Evolutionary conservation across 2,888 invertebrate genomes (phyloP), one percentile per base, ranked within the genome.

Genomic region (Tachina fera): DNA sequence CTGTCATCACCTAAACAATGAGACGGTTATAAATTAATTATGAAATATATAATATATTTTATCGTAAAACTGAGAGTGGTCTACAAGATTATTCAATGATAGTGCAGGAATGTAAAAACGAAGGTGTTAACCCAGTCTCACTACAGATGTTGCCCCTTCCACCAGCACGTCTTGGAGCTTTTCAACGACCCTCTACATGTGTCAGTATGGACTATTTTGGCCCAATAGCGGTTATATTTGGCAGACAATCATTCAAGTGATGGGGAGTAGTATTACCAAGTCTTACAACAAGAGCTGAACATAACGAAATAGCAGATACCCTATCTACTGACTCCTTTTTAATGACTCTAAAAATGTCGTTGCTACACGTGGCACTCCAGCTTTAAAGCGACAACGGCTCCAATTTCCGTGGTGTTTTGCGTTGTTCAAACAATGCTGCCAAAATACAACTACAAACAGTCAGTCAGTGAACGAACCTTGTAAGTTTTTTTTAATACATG

Each of bases 161-260:
- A 0, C 31, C 31, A 31, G 31, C 2, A 31, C 6, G 87, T 41
- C 63, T 86, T 14, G 84, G 75, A 14, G 83, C 56, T 19, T 85
- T 81, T 43, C 72, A 87, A 51, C 80, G 84, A 10, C 87, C 85
- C 6, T 88, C 88, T 31, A 87, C 86, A 1, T 87, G 76, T 16
- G 87, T 84, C 1, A 87, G 86, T 14, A 60, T 88, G 8, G 87
- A 88, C n/a, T 88, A 85, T 22, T 89, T 88, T 63, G 88, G 88
- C 1, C 87, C 88, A n/a, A 43, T 88, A 3, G 16, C 61, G 11
- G 87, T 87, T 4, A 82, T 79, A 5, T 58, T 87, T 60, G 87
- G 87, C 13, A 76, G 87, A 61, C 75, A 81, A 9, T 60, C 61
- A 11, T 86, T 88, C 53, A 87, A 31, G 4, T 4, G 31, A 4